phyloP scores from a whole-genome alignment of 2,888 invertebrate genomes.

The Carabus problematicus region DNA sequence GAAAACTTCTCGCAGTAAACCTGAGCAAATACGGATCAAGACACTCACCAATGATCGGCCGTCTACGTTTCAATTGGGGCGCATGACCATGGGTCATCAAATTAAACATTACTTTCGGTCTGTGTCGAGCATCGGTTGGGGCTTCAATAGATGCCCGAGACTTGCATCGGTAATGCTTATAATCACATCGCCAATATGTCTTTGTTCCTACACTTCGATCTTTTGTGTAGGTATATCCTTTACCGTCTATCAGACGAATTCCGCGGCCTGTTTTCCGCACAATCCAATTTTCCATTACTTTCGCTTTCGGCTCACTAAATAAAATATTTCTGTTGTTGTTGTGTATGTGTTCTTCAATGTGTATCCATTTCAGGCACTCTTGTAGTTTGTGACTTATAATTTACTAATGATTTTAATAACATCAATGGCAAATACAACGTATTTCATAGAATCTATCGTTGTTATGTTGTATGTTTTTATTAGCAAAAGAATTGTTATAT shows the following conservation, averaged over 20 bases:
- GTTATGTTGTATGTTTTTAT: no score
- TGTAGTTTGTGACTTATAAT: no score
- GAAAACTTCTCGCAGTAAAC: no score
- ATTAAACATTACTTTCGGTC: constrained; percentile 32
- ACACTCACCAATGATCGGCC: neutral
- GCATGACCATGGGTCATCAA: constrained; percentile 28
- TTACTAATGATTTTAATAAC: no score
- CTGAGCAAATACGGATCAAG: no score
- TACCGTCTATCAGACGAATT: constrained; percentile 29
- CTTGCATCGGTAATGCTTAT: constrained; percentile 24
- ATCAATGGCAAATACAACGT: no score
- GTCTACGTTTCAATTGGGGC: constrained; percentile 10
- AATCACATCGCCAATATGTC: constrained; percentile 38
- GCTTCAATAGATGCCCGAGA: constrained; percentile 24
- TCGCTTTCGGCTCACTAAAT: constrained; percentile 16
- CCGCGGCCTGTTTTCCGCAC: constrained; percentile 26
- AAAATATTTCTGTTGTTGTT: no score
- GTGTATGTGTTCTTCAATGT: no score
- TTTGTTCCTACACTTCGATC: constrained; percentile 27
- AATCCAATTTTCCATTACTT: constrained; percentile 35
- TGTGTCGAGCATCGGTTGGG: constrained; percentile 1
- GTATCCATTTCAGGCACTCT: no score
- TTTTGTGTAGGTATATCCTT: constrained; percentile 33
- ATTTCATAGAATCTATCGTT: no score
- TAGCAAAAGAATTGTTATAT: no score